These are phyloP conservation scores for Yponomeuta sedellus DNA, from an alignment of 2,888 invertebrate species.

Conservation along the genomic window DNA sequence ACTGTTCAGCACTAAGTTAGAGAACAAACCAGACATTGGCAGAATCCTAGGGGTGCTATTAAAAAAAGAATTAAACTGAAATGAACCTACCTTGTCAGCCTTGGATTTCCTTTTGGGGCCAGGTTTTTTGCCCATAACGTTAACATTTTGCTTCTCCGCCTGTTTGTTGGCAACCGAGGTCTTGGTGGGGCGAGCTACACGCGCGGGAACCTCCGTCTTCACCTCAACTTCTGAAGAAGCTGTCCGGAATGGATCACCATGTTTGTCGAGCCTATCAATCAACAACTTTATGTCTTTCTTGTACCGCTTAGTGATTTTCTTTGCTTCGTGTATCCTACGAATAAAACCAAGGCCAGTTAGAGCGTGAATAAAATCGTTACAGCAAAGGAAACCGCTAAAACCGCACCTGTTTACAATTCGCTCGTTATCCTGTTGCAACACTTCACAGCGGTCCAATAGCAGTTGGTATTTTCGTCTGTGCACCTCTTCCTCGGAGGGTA, in stretches of 20 bases:
- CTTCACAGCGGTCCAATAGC: conserved; percentile 83
- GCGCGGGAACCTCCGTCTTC: conserved; percentile 47
- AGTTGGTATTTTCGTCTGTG: conserved; percentile 85
- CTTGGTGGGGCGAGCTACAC: conserved; percentile 42
- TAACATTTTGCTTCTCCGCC: conserved; percentile 48
- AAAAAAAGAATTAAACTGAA: background rate
- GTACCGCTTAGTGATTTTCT: conserved; percentile 80
- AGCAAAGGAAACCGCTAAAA: conserved; percentile 29
- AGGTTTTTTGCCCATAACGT: conserved; percentile 49
- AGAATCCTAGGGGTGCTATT: no score
- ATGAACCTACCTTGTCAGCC: conserved; percentile 71
- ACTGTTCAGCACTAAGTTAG: no score
- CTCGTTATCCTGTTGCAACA: conserved; percentile 86
- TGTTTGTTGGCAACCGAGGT: conserved; percentile 43
- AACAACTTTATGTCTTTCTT: conserved; percentile 82
- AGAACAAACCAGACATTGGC: no score
- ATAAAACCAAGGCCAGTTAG: conserved; percentile 25
- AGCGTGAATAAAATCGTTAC: conserved; percentile 24
- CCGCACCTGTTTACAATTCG: conserved; percentile 80
- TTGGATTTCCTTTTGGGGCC: conserved; percentile 77
- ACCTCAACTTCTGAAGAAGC: conserved; percentile 76
- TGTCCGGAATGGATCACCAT: conserved; percentile 82
- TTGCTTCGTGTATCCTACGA: conserved; percentile 81
- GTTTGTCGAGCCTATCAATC: conserved; percentile 80
- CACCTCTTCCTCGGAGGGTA: conserved; percentile 79